Conservation (phyloP, 2,113 vertebrate genomes). For the Phoxinus phoxinus region DNA sequence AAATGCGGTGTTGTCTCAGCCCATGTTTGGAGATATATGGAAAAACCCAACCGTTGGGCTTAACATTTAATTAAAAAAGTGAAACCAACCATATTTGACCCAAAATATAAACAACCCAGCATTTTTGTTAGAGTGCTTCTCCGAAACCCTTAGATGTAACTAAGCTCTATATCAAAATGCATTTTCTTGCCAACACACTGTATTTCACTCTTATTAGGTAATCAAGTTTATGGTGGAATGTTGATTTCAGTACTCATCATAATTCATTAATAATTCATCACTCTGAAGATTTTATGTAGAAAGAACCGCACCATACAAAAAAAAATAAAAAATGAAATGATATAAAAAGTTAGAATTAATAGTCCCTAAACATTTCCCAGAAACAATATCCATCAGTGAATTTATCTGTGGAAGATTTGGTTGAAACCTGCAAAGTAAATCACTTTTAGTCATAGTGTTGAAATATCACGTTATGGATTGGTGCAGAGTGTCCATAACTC, state of each 20-base stretch:
- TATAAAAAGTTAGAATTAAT: neutral
- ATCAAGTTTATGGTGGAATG: constrained; percentile 3
- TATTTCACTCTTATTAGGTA: neutral
- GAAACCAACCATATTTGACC: too few species aligned
- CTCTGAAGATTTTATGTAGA: too few species aligned
- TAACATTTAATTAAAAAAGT: too few species aligned
- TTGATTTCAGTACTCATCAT: neutral
- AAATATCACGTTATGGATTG: neutral
- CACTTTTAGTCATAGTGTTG: neutral
- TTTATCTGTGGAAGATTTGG: neutral
- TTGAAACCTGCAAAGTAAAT: neutral
- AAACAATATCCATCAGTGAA: neutral
- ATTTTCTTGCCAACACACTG: neutral
- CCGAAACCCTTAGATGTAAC: neutral
- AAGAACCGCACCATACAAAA: too few species aligned
- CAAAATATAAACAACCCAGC: too few species aligned
- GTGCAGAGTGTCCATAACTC: neutral
- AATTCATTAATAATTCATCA: neutral
- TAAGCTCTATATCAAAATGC: neutral
- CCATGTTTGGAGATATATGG: too few species aligned
- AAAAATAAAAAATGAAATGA: too few species aligned
- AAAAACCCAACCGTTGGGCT: too few species aligned
- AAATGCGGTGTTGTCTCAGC: too few species aligned
- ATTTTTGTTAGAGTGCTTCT: neutral
- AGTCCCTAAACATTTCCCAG: neutral